Evolutionary conservation across 2,888 invertebrate species (phyloP), one percentile per base, ranked within the genome.

Genomic region (Drosophila niveifrons): DNA sequence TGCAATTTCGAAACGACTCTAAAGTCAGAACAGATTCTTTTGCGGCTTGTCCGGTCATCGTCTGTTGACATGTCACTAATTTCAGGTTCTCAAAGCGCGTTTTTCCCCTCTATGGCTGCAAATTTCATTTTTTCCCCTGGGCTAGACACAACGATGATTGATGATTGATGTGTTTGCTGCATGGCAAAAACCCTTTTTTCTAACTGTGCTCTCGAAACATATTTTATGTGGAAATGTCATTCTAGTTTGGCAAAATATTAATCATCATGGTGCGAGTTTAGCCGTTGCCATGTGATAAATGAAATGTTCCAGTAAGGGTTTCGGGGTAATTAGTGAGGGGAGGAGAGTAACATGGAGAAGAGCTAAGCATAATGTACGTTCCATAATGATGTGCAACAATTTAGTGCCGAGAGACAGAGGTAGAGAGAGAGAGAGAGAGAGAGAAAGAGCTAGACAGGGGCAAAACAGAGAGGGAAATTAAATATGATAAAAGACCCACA

Each of bases 401-500:
- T 72, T 62, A 39, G 46, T 18, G 50, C 17, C 44, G 34, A 18
- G 3, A n/a, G 36, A 51, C 15, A 41, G 28, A 15, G 50, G 15
- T 3, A 31, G 8, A 41, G 17, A 15, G 50, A 28, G 6, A 31
- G 10, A 39, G 29, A 17, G 11, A 28, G n/a, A 43, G 15, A 39
- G 29, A 17, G 11, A 28, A 10, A 43, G 15, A 18, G 34, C n/a
- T 6, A 29, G 18, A 18, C 10, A 61, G 23, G 23, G 46, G 46
- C 51, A 51, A 36, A 7, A 57, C 48, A 11, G 17, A 50, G 69
- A 69, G 67, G 50, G 72, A 82, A 83, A 87, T 83, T 83, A 87
- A 83, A 83, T 87, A 87, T 84, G 83, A 83, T 83, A 83, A 83
- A 83, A 83, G 84, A 83, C 87, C 88, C 82, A 87, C 79, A 82